phyloP scores from a whole-genome alignment of 2,797 vertebrate species.

The Fundulus diaphanus region DNA sequence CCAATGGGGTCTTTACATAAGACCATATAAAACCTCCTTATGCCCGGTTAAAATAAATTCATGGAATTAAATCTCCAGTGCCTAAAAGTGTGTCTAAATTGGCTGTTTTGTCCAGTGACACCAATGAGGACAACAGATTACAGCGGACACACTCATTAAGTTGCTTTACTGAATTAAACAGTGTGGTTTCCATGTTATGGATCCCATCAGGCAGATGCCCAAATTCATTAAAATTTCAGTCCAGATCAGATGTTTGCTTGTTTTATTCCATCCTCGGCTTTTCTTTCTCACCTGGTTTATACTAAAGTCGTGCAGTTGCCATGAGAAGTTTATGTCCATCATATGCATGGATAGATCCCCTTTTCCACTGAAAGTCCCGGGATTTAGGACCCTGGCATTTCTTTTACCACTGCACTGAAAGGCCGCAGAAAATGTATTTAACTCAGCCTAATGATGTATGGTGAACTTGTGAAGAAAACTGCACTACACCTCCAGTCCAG shows the following conservation, averaged over 20 bases:
- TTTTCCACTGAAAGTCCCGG: no score
- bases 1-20: background rate
- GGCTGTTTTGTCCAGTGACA: background rate
- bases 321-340: no score
- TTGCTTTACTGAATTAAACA: background rate
- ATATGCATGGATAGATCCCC: no score
- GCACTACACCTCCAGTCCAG: no score
- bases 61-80: background rate
- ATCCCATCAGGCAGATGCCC: slow-evolving; percentile 5
- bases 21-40: background rate
- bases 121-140: background rate
- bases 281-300: background rate
- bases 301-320: no score
- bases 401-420: no score
- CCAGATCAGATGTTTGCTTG: background rate
- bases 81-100: background rate
- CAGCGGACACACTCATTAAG: background rate
- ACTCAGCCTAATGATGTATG: no score
- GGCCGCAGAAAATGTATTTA: no score
- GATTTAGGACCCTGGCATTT: no score
- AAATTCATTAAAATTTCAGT: slow-evolving; percentile 17
- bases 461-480: no score
- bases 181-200: background rate
- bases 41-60: slow-evolving; percentile 2
- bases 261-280: background rate